Conservation (phyloP, 2,888 invertebrate species). For the Gymnosoma rotundatum region DNA sequence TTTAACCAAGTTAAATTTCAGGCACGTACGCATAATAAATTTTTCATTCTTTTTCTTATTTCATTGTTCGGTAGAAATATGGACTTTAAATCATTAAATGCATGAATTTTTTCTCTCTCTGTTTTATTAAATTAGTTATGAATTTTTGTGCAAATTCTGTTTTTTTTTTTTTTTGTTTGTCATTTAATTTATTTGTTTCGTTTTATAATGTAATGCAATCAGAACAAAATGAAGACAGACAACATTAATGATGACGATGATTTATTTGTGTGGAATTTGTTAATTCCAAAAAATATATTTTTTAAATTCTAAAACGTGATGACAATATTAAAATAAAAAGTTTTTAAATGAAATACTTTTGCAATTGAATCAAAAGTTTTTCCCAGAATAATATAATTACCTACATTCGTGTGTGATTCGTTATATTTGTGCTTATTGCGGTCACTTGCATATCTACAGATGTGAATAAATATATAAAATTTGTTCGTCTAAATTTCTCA, state of each 20-base stretch:
- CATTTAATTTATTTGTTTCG: background rate
- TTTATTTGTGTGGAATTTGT: slow-evolving; percentile 39
- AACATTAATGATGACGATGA: slow-evolving; percentile 2
- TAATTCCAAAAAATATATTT: slow-evolving; percentile 49
- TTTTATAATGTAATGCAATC: slow-evolving; percentile 51
- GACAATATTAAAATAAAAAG: background rate
- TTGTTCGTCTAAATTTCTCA: too few relatives aligned
- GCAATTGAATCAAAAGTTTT: too few relatives aligned
- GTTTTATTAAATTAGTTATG: slow-evolving; percentile 54
- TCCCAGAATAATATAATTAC: too few relatives aligned
- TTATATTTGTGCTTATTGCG: too few relatives aligned
- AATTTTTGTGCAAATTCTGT: slow-evolving; percentile 59
- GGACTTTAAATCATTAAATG: slow-evolving; percentile 12
- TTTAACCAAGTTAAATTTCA: slow-evolving; percentile 60
- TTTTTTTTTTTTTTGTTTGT: slow-evolving; percentile 3
- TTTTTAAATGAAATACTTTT: background rate
- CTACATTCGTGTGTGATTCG: too few relatives aligned
- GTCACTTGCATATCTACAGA: too few relatives aligned
- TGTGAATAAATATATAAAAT: too few relatives aligned
- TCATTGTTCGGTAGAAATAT: background rate
- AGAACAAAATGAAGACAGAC: slow-evolving; percentile 35
- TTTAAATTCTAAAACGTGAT: slow-evolving; percentile 49
- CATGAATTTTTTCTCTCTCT: background rate
- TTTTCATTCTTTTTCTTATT: slow-evolving; percentile 1
- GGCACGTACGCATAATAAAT: slow-evolving; percentile 69